Evolutionary conservation across 2,888 invertebrate genomes (phyloP).

Genomic region (Cacoxenus indagator): DNA sequence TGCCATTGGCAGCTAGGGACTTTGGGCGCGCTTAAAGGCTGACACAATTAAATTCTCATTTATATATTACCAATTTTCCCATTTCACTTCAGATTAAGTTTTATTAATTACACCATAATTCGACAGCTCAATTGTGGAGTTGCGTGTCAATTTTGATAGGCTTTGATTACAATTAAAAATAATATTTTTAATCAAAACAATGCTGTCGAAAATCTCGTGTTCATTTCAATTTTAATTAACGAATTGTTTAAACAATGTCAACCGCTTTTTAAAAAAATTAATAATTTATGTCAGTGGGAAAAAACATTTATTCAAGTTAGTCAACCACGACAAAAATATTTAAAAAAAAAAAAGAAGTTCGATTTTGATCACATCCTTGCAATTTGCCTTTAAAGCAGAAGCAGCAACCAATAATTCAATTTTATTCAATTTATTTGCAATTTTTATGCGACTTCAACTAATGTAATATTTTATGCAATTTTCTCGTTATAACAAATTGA

Average conservation of each 20-base stretch:
- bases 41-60: not conserved
- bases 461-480: slow-evolving; percentile 17
- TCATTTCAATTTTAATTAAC: slow-evolving; percentile 21
- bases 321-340: too few relatives aligned
- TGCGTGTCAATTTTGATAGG: not conserved
- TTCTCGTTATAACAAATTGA: slow-evolving; percentile 1
- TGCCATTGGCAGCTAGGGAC: too few relatives aligned
- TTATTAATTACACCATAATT: slow-evolving; percentile 6
- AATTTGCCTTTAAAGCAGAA: not conserved
- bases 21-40: not conserved
- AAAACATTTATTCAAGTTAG: not conserved
- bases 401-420: too few relatives aligned
- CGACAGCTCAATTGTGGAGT: not conserved
- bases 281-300: too few relatives aligned
- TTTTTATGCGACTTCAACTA: not conserved
- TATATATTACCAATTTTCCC: not conserved
- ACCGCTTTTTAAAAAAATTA: not conserved
- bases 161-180: not conserved
- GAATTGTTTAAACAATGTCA: not conserved
- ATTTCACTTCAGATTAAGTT: not conserved
- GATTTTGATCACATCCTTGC: not conserved
- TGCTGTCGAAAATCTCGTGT: slow-evolving; percentile 15
- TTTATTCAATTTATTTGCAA: not conserved
- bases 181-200: not conserved
- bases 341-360: too few relatives aligned